Evolutionary conservation across 53 echinoderm and acorn worm genomes (phyloP).

Genomic region (Arbacia lixula): DNA sequence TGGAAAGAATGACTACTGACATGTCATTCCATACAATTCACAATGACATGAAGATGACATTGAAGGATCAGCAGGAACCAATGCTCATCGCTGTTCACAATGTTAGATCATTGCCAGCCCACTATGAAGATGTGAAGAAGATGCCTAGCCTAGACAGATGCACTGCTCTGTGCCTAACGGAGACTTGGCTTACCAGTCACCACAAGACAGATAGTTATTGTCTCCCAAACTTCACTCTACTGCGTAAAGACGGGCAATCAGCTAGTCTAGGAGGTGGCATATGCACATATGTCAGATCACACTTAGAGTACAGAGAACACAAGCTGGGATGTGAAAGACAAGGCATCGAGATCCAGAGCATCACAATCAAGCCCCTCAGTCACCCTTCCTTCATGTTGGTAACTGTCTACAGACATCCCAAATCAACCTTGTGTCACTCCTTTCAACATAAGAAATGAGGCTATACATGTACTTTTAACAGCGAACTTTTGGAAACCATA

Average conservation of each 20-base stretch:
- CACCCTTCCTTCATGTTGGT: not conserved
- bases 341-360: not conserved
- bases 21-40: constrained; percentile 14
- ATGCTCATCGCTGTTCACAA: not conserved
- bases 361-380: not conserved
- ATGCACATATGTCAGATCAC: not conserved
- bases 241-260: not conserved
- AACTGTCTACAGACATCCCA: constrained; percentile 41
- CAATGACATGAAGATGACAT: not conserved
- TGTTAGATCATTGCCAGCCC: not conserved
- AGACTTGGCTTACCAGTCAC: not conserved
- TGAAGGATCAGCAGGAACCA: not conserved
- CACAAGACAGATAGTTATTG: not conserved
- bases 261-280: not conserved
- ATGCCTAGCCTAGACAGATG: not conserved
- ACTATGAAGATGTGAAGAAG: not conserved
- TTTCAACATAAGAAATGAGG: too few species aligned
- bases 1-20: too few species aligned
- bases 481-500: constrained; percentile 11
- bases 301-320: not conserved
- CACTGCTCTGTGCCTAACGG: constrained; percentile 3
- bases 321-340: not conserved
- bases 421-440: not conserved
- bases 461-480: too few species aligned
- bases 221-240: not conserved